These are phyloP conservation scores for Alauda arvensis DNA, from an alignment of 2,797 vertebrate species.

Conservation along the genomic window DNA sequence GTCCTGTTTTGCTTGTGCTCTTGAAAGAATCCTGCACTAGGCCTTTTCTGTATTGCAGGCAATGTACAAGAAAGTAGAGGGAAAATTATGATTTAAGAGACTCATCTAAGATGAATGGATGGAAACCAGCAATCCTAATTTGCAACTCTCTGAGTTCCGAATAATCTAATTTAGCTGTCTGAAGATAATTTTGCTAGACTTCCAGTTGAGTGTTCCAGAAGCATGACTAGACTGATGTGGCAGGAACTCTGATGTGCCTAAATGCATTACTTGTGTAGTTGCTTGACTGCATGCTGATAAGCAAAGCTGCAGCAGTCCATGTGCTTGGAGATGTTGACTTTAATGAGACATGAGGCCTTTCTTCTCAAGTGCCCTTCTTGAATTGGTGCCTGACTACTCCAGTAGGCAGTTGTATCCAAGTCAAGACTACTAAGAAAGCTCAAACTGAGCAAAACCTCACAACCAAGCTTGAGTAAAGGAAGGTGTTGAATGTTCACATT, in stretches of 20 bases:
- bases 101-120: background rate
- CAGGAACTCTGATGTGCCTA: background rate
- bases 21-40: background rate
- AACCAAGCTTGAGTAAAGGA: background rate
- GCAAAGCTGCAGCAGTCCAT: background rate
- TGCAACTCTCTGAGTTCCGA: background rate
- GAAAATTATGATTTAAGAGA: background rate
- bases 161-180: constrained; percentile 3
- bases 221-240: background rate
- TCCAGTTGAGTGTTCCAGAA: background rate
- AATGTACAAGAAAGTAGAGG: background rate
- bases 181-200: background rate
- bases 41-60: background rate
- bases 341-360: background rate
- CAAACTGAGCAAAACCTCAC: background rate
- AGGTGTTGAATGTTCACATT: background rate
- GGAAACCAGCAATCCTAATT: background rate
- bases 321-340: background rate
- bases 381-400: background rate
- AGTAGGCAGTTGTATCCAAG: background rate
- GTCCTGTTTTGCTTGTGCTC: background rate
- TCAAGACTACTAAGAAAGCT: background rate
- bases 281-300: background rate
- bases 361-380: background rate
- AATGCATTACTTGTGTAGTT: background rate